Evolutionary conservation across 2,888 invertebrate species (phyloP).

Genomic region (Suillia variegata): DNA sequence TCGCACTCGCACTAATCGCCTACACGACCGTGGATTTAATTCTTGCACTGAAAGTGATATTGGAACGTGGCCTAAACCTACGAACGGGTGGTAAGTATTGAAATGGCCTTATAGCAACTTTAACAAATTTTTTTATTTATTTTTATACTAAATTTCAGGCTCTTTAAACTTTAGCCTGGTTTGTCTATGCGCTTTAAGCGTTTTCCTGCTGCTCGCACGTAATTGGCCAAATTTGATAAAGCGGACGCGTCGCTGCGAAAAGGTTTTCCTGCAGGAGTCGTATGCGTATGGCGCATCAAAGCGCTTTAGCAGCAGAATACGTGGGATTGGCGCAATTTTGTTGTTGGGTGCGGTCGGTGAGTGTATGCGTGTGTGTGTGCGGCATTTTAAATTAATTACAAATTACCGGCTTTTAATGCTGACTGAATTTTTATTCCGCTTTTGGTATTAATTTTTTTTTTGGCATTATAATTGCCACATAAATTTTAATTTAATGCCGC

Average conservation of each 20-base stretch:
- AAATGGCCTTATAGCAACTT: not conserved
- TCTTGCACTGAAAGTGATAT: slow-evolving; percentile 41
- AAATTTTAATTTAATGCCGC: not conserved
- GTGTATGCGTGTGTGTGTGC: slow-evolving; percentile 12
- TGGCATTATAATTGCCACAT: not conserved
- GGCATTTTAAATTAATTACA: too few relatives aligned
- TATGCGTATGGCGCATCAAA: slow-evolving; percentile 42
- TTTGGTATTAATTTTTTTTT: not conserved
- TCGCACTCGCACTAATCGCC: slow-evolving; percentile 35
- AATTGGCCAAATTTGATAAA: slow-evolving; percentile 53
- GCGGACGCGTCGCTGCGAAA: slow-evolving; percentile 45
- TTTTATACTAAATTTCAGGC: slow-evolving; percentile 39
- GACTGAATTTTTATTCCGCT: not conserved
- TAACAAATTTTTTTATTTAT: not conserved
- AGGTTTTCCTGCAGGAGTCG: slow-evolving; percentile 43
- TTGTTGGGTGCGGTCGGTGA: slow-evolving; percentile 41
- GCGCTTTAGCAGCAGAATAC: slow-evolving; percentile 40
- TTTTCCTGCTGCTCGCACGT: slow-evolving; percentile 48
- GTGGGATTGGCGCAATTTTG: slow-evolving; percentile 43
- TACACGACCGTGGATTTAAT: slow-evolving; percentile 41
- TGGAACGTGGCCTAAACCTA: slow-evolving; percentile 47
- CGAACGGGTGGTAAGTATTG: slow-evolving; percentile 46
- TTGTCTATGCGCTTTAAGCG: slow-evolving; percentile 40
- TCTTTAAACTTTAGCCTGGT: slow-evolving; percentile 52
- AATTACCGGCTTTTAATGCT: too few relatives aligned